These are phyloP conservation scores for Heloderma charlesbogerti DNA, from an alignment of 2,113 vertebrate genomes.

Conservation along the genomic window DNA sequence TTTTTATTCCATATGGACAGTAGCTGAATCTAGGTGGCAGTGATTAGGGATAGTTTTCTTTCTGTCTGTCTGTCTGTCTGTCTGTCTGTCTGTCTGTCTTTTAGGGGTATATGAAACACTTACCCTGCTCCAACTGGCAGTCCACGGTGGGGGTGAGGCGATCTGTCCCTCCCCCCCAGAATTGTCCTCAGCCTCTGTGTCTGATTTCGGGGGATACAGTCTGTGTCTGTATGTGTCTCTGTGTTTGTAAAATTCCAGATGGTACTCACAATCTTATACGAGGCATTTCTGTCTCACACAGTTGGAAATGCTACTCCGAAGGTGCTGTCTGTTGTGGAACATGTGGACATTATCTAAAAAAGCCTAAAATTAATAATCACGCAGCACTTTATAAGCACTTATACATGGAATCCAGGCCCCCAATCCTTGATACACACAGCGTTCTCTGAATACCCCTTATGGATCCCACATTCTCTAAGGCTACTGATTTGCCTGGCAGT, in stretches of 20 bases:
- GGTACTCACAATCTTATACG: background rate
- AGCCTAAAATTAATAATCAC: background rate
- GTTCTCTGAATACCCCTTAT: background rate
- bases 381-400: background rate
- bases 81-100: too few relatives aligned
- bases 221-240: background rate
- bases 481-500: background rate
- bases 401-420: background rate
- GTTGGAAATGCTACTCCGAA: background rate
- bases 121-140: too few relatives aligned
- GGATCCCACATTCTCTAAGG: background rate
- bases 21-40: too few relatives aligned
- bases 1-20: too few relatives aligned
- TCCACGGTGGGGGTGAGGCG: too few relatives aligned
- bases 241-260: background rate
- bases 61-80: too few relatives aligned
- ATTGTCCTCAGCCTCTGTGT: too few relatives aligned
- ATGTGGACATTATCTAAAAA: background rate
- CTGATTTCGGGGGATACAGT: too few relatives aligned
- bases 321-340: background rate
- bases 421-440: conserved; percentile 39
- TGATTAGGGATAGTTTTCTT: too few relatives aligned
- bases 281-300: background rate
- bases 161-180: too few relatives aligned
- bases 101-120: too few relatives aligned